phyloP scores from a whole-genome alignment of 2,888 invertebrate genomes.

The Himalopsyche tibetana region DNA sequence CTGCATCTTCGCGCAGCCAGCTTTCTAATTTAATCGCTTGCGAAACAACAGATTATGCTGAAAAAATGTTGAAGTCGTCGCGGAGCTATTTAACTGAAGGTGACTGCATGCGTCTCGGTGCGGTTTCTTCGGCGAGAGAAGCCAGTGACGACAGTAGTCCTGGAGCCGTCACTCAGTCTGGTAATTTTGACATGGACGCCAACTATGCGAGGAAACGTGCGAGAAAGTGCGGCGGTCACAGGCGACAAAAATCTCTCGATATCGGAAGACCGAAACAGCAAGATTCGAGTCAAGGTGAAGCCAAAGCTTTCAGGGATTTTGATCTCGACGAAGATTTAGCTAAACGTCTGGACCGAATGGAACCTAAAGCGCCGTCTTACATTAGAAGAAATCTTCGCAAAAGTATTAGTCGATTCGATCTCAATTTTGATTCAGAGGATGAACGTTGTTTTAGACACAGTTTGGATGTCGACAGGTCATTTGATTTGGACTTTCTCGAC shows the following conservation, averaged over 20 bases:
- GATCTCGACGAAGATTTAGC: constrained; percentile 71
- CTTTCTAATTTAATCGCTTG: constrained; percentile 57
- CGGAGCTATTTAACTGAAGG: constrained; percentile 63
- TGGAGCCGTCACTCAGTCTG: constrained; percentile 58
- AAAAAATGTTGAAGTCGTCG: constrained; percentile 65
- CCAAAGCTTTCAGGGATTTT: constrained; percentile 60
- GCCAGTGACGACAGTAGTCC: constrained; percentile 64
- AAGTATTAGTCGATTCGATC: constrained; percentile 63
- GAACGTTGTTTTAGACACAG: constrained; percentile 70
- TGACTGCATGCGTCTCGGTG: constrained; percentile 60
- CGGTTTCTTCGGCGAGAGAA: constrained; percentile 62
- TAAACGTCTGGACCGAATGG: constrained; percentile 63
- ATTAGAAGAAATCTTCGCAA: constrained; percentile 61
- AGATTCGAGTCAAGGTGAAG: constrained; percentile 49
- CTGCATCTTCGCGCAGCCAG: constrained; percentile 63
- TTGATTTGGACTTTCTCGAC: constrained; percentile 73
- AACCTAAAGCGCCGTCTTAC: constrained; percentile 61
- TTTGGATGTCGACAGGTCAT: constrained; percentile 76
- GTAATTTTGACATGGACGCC: constrained; percentile 52
- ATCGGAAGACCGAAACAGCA: constrained; percentile 60
- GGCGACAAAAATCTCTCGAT: constrained; percentile 64
- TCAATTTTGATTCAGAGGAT: constrained; percentile 65
- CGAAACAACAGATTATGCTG: constrained; percentile 63
- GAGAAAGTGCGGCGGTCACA: constrained; percentile 60
- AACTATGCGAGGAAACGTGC: constrained; percentile 62